These are phyloP conservation scores for rat (Rattus norvegicus) DNA, from an alignment of 2,113 vertebrate genomes.

Conservation along the genomic window DNA sequence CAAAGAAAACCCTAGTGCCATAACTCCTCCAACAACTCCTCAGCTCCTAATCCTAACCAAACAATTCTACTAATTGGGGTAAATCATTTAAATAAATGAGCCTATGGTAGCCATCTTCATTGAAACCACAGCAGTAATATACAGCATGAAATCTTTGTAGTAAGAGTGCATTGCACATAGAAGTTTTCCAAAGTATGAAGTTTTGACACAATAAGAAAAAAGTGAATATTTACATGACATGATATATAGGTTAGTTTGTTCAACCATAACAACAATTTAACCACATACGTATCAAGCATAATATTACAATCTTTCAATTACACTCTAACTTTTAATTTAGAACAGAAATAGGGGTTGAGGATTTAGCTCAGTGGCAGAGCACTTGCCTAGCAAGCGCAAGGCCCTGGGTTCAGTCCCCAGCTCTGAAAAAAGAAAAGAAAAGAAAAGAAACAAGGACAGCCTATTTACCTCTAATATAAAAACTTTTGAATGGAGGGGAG, in stretches of 20 bases:
- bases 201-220: not conserved
- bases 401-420: no score
- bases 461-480: not conserved
- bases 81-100: no score
- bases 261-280: not conserved
- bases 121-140: not conserved
- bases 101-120: no score
- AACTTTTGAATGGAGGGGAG: not conserved
- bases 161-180: not conserved
- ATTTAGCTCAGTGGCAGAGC: no score
- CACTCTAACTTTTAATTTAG: not conserved
- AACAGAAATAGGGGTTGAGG: not conserved
- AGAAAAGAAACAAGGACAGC: no score
- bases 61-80: no score
- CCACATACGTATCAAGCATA: no score
- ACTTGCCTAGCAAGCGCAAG: no score
- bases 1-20: not conserved
- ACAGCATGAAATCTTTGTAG: not conserved
- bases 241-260: not conserved
- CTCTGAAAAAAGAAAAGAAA: no score
- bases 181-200: not conserved
- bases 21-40: not conserved
- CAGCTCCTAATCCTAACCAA: no score
- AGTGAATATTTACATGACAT: not conserved
- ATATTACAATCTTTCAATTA: not conserved